Base-by-base conservation (phyloP, 2,888 invertebrate species). In the Ennomos fuscantarius region DNA sequence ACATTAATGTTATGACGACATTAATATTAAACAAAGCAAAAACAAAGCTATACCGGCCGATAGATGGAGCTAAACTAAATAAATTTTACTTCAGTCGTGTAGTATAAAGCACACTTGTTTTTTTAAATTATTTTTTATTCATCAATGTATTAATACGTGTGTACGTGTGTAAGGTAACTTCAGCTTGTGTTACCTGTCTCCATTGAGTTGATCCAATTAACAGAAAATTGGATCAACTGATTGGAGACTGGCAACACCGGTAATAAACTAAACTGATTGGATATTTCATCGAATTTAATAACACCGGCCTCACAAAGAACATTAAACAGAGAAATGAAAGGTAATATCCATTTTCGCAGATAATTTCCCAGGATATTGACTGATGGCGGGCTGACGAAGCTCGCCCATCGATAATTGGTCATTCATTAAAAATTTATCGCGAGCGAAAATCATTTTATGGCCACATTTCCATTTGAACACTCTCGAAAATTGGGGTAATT, bases 371-470 rank as follows among this genome's bases (percentile, higher is more conserved):
- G 53, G 11, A 46, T 58, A 58, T 60, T 55, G 60, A 60, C 47
- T 52, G 57, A 57, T 52, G 43, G 35, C 32, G 8, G n/a, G 11
- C 42, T 55, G 55, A 59, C 54, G 52, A 48, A 57, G 55, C 42
- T 50, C 42, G 41, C 37, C 42, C 44, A 45, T 39, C 51, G 51
- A 63, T 66, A 66, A 66, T 64, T 64, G 64, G 39, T 56, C 53
- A 54, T 65, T 65, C 61, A 67, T 65, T 67, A 55, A 62, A 60
- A 51, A 63, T 60, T 67, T 65, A 63, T 55, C 60, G 54, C 55
- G 34, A 57, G 40, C 42, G 49, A 41, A 52, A 66, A 64, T 65
- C 61, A 63, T 43, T 67, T 65, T 65, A 65, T 58, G 61, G 50
- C 43, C 36, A 53, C 52, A 67, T 59, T 64, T 61, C 57, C 61